phyloP scores from a whole-genome alignment of 2,113 vertebrate species.

The Capreolus pygargus region DNA sequence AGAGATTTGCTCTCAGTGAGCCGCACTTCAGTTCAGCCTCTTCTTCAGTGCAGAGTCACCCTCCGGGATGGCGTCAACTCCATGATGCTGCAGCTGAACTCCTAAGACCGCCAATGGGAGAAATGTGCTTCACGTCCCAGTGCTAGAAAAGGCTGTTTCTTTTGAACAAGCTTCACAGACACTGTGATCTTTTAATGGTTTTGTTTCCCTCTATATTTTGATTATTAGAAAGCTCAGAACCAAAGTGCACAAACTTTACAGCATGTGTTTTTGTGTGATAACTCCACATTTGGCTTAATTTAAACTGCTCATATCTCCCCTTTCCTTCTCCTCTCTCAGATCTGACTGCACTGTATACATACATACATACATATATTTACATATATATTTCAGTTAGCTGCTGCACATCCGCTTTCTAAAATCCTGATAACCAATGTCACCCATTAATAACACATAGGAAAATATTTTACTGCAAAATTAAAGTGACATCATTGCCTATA shows the following conservation, averaged over 20 bases:
- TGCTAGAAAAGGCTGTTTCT: not conserved
- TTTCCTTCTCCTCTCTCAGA: not conserved
- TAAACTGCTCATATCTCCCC: not conserved
- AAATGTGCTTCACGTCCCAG: too few species aligned
- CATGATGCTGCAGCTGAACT: not conserved
- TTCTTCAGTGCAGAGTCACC: too few species aligned
- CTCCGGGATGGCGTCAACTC: accelerated
- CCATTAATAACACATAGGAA: not conserved
- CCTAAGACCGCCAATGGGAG: not conserved
- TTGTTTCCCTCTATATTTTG: not conserved
- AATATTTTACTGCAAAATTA: not conserved
- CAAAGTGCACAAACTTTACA: not conserved
- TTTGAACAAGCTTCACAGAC: not conserved
- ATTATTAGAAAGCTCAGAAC: not conserved
- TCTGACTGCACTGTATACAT: not conserved
- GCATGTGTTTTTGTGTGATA: accelerated
- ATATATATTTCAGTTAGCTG: not conserved
- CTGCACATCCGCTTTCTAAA: not conserved
- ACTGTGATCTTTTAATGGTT: not conserved
- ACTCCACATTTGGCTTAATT: not conserved
- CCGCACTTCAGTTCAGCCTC: accelerated
- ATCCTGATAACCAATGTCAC: not conserved
- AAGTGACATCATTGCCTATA: not conserved
- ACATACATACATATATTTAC: not conserved
- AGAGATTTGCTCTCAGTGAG: not conserved